These are phyloP conservation scores for Synergus gifuensis DNA, from an alignment of 2,888 invertebrate species.

Conservation along the genomic window DNA sequence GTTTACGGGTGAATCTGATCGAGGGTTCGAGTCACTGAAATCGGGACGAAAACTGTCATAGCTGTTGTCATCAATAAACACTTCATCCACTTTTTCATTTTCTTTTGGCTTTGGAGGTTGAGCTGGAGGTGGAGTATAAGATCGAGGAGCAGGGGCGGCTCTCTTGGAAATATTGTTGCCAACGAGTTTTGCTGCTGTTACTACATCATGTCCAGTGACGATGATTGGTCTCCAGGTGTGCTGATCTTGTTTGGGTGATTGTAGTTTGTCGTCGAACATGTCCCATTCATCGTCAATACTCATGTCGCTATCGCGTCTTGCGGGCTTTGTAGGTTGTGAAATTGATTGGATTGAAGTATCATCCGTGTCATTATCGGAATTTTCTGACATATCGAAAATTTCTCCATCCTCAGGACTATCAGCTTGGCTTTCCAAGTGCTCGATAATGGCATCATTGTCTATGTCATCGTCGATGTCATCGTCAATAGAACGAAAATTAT, in stretches of 20 bases:
- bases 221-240: constrained; percentile 51
- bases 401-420: constrained; percentile 66
- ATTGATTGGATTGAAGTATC: constrained; percentile 56
- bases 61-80: background rate
- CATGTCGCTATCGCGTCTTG: constrained; percentile 32
- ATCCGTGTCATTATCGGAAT: constrained; percentile 67
- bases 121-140: constrained; percentile 15
- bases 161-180: constrained; percentile 58
- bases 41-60: background rate
- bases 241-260: constrained; percentile 31
- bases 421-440: constrained; percentile 54
- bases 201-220: constrained; percentile 55
- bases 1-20: constrained; percentile 56
- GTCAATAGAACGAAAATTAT: background rate
- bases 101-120: constrained; percentile 7
- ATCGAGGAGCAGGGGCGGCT: background rate
- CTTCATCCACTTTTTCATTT: background rate
- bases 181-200: constrained; percentile 52
- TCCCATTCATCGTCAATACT: constrained; percentile 62
- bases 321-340: background rate
- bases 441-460: constrained; percentile 20
- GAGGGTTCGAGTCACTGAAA: constrained; percentile 5
- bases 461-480: constrained; percentile 26
- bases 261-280: constrained; percentile 58
- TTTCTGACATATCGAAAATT: constrained; percentile 53